phyloP scores from a whole-genome alignment of 2,113 vertebrate species.

The Myanophis thanlyinensis region DNA sequence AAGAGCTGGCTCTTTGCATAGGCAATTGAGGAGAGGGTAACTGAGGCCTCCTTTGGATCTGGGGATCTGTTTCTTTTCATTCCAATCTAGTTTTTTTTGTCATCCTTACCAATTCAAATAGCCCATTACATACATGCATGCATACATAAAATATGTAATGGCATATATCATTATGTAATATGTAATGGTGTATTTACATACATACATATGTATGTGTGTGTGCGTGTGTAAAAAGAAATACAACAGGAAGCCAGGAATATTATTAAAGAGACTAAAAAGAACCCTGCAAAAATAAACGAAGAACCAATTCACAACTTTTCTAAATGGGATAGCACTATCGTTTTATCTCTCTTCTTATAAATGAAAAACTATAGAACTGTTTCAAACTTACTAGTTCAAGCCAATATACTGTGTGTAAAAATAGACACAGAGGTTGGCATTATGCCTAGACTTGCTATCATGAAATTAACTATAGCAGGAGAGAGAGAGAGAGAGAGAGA shows the following conservation, averaged over 20 bases:
- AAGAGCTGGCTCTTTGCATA: neutral
- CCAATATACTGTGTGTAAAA: neutral
- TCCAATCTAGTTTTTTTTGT: neutral
- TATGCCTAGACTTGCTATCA: neutral
- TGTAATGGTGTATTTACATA: neutral
- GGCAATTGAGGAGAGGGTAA: neutral
- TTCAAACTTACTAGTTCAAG: neutral
- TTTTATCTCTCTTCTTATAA: neutral
- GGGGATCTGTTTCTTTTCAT: neutral
- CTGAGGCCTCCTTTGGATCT: neutral
- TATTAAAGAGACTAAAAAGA: neutral
- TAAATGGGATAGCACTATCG: neutral
- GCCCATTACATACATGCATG: neutral
- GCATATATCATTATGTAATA: neutral
- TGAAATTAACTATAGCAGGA: neutral
- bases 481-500: no score
- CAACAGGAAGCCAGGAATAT: neutral
- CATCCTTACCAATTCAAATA: neutral
- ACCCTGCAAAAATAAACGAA: neutral
- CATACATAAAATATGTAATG: neutral
- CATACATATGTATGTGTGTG: no score
- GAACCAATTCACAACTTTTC: neutral
- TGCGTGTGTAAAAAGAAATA: neutral
- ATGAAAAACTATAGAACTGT: neutral
- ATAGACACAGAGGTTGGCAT: neutral